Conservation (phyloP, 2,888 invertebrate species). For the Anticlea derivata region DNA sequence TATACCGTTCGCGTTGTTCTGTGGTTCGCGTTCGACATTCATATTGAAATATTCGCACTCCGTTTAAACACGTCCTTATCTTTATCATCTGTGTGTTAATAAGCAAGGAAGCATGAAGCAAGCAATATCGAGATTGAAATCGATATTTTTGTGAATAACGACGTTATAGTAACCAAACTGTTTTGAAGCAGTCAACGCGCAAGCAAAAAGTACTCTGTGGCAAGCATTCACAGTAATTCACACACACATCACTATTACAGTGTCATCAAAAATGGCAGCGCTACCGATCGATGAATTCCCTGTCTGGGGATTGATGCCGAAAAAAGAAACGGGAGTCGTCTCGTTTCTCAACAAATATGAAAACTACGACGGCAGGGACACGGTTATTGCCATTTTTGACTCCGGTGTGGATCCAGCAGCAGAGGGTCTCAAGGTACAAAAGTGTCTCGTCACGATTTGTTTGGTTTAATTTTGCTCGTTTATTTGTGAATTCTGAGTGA, state of each 20-base stretch:
- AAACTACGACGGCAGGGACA: conserved; percentile 94
- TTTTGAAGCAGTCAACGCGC: too few species aligned
- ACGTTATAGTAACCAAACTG: too few species aligned
- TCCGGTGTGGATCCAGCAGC: conserved; percentile 99
- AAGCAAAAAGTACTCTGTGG: too few species aligned
- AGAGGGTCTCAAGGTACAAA: conserved; percentile 93
- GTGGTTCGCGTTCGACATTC: too few species aligned
- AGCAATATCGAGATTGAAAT: too few species aligned
- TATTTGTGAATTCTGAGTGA: conserved; percentile 38
- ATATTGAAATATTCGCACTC: too few species aligned
- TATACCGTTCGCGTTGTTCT: too few species aligned
- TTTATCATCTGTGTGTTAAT: too few species aligned
- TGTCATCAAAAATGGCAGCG: conserved; percentile 83
- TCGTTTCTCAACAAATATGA: conserved; percentile 95
- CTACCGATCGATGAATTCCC: conserved; percentile 89
- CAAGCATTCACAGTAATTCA: too few species aligned
- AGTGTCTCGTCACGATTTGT: conserved; percentile 76
- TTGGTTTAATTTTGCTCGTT: conserved; percentile 51
- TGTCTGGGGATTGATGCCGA: conserved; percentile 93
- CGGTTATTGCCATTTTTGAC: conserved; percentile 97
- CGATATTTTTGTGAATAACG: too few species aligned
- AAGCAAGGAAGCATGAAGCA: too few species aligned
- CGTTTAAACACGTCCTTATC: too few species aligned
- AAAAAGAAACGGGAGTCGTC: conserved; percentile 96
- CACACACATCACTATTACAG: conserved; percentile 40